Evolutionary conservation across 2,797 vertebrate species (phyloP).

Genomic region (Luscinia luscinia): DNA sequence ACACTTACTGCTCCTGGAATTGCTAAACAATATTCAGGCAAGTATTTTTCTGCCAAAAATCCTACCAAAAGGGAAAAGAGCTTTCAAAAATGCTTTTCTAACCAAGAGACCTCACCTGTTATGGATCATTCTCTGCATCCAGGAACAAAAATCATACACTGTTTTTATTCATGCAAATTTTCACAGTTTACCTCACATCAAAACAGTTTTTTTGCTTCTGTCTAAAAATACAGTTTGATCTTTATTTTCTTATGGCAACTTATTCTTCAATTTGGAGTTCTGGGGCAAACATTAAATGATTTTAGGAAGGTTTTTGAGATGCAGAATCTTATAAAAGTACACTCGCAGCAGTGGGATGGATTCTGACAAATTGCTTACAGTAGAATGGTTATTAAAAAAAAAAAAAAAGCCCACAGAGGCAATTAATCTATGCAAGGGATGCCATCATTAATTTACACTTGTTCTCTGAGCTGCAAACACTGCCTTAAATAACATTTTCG

Average conservation of each 20-base stretch:
- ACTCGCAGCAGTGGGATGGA: neutral
- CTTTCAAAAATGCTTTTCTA: neutral
- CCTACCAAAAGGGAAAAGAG: neutral
- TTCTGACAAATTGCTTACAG: neutral
- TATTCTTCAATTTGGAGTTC: neutral
- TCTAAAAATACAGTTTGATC: neutral
- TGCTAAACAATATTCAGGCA: neutral
- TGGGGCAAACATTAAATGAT: neutral
- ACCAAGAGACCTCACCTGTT: neutral
- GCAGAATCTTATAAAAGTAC: neutral
- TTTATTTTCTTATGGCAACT: neutral
- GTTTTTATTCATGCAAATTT: neutral
- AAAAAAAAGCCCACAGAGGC: rapidly evolving
- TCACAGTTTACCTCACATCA: neutral
- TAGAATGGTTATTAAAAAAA: neutral
- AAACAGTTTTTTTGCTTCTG: neutral
- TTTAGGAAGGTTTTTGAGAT: neutral
- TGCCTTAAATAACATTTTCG: neutral
- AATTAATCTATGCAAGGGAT: neutral
- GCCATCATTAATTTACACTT: neutral
- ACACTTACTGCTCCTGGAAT: neutral
- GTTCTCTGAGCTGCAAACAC: neutral
- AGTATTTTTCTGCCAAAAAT: neutral
- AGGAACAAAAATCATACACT: neutral
- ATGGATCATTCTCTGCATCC: neutral